Base-by-base conservation (phyloP, 1,140 invertebrate species). In the Galleria mellonella region DNA sequence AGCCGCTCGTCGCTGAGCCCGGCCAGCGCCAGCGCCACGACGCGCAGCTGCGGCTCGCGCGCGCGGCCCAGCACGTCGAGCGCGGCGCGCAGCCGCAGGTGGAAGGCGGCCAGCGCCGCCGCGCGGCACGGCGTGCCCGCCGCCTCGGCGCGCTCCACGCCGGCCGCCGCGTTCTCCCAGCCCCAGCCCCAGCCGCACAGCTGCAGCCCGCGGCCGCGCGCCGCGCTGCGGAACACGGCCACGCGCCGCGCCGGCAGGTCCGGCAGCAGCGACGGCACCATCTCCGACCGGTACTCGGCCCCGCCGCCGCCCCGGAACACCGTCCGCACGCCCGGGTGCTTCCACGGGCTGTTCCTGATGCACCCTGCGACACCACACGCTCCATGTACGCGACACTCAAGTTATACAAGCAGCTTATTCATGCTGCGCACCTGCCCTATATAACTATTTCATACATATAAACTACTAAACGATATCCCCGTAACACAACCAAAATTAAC, bases 1-100 rank as follows among this genome's bases (percentile, higher is more conserved):
- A 48, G 93, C 91, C 85, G 86, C 67, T 97, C 93, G 54, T 96
- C 93, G 31, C 92, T 93, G 74, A 94, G 96, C 13, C 94, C 96
- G 14, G 95, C 93, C 39, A 97, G 72, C n/a, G 95, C 95, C 90
- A 98, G 96, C 11, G 95, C 95, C 9, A 97, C 94, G 36, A 96
- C 92, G 31, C 87, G 90, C 88, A 48, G 91, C 50, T 66, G 55
- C 33, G 64, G 72, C 43, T 64, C 57, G 29, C 43, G 59, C 31
- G 75, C 75, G 47, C 90, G 87, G 47, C 92, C 93, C 30, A 98
- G 88, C 57, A 97, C 93, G 52, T 96, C 92, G 55, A 98, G 94
- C 9, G 96, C 96, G 62, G 90, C 85, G 42, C 91, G 89, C 35
- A 98, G 87, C 69, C 94, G 92, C 47, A 98, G 86, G 86, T 96